phyloP scores from a whole-genome alignment of 53 echinoderm and acorn worm genomes.

The Mesocentrotus franciscanus region DNA sequence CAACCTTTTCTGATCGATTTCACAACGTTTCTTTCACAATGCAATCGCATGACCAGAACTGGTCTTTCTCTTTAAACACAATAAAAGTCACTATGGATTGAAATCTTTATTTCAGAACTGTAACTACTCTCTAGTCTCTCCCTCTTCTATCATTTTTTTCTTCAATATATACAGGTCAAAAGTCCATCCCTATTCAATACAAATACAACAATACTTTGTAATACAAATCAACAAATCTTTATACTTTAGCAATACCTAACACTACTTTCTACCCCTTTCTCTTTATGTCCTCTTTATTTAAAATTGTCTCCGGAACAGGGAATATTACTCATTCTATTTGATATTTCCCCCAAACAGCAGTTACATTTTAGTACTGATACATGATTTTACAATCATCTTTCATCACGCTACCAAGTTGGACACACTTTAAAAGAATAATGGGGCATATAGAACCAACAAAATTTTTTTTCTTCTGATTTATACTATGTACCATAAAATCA shows the following conservation, averaged over 20 bases:
- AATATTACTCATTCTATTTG: slow-evolving; percentile 4
- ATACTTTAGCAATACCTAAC: neutral
- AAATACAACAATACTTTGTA: neutral
- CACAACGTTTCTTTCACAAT: no score
- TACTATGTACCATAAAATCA: no score
- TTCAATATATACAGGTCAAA: neutral
- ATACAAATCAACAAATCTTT: neutral
- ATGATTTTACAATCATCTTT: neutral
- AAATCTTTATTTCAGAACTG: neutral
- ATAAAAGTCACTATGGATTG: no score
- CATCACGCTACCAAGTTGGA: neutral
- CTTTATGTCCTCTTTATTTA: neutral
- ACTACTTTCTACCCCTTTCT: neutral
- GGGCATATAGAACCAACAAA: no score
- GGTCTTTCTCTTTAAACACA: no score
- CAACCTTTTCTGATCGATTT: no score
- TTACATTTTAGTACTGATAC: neutral
- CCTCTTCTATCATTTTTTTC: neutral
- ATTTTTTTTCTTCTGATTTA: no score
- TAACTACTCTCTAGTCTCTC: neutral
- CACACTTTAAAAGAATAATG: neutral
- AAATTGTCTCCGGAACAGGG: neutral
- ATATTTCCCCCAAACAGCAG: neutral
- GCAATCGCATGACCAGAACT: no score
- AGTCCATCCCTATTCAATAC: no score